Conservation (phyloP, 2,113 vertebrate genomes). For the Upupa epops region DNA sequence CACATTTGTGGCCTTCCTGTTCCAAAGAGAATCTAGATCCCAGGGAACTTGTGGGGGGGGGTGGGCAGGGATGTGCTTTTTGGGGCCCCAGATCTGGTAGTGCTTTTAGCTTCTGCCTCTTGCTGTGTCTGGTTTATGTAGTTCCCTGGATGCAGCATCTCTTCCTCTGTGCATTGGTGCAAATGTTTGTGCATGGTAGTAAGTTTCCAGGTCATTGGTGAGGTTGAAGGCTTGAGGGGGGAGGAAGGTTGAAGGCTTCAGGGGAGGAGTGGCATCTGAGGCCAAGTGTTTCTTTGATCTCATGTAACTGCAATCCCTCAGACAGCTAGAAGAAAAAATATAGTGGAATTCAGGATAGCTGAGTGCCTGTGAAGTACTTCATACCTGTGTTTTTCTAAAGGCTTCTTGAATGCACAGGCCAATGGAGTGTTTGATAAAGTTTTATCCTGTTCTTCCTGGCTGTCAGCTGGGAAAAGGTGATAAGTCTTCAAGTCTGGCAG, state of each 20-base stretch:
- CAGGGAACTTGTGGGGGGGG: rapidly evolving
- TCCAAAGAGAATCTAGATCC: neutral
- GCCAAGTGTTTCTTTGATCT: neutral
- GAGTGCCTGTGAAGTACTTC: neutral
- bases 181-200: rapidly evolving
- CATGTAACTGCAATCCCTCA: rapidly evolving
- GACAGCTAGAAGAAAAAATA: neutral
- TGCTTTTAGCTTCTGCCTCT: neutral
- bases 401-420: too few species aligned
- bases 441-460: neutral
- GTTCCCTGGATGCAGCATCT: neutral
- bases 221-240: neutral
- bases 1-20: neutral
- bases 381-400: neutral
- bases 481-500: neutral
- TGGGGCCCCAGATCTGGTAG: rapidly evolving
- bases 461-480: neutral
- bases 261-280: neutral
- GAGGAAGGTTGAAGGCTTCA: neutral
- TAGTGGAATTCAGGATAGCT: neutral
- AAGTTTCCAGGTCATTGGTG: rapidly evolving
- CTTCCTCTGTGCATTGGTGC: neutral
- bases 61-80: neutral
- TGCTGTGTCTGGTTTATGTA: neutral
- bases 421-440: neutral